Conservation (phyloP, 2,888 invertebrate species). For the Apoda limacodes region DNA sequence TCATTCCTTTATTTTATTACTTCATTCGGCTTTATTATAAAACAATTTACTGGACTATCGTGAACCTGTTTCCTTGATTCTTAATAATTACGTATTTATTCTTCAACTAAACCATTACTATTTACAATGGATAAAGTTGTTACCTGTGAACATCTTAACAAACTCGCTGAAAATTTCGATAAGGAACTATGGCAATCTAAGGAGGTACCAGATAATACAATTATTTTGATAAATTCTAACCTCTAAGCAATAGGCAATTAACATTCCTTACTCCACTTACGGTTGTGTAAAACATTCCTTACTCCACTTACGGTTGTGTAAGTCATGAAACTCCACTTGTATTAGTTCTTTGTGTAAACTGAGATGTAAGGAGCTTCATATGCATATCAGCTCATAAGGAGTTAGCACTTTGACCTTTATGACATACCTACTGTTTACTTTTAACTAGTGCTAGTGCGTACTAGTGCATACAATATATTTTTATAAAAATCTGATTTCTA, state of each 20-base stretch:
- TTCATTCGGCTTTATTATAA: slow-evolving; percentile 30
- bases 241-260: slow-evolving; percentile 51
- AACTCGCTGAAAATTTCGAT: slow-evolving; percentile 42
- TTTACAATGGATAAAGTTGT: slow-evolving; percentile 56
- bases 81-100: slow-evolving; percentile 38
- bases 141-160: slow-evolving; percentile 62
- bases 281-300: slow-evolving; percentile 50
- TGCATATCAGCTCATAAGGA: too few relatives aligned
- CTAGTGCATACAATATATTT: too few relatives aligned
- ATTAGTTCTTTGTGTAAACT: too few relatives aligned
- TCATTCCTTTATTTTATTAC: slow-evolving; percentile 24
- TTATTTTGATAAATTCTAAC: slow-evolving; percentile 37
- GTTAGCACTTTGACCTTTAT: too few relatives aligned
- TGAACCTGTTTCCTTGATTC: slow-evolving; percentile 35
- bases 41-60: slow-evolving; percentile 45
- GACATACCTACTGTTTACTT: too few relatives aligned
- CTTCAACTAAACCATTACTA: slow-evolving; percentile 26
- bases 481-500: too few relatives aligned
- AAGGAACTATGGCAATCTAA: slow-evolving; percentile 58
- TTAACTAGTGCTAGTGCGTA: too few relatives aligned
- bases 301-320: slow-evolving; percentile 46
- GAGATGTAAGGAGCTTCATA: too few relatives aligned
- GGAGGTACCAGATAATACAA: slow-evolving; percentile 42
- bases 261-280: slow-evolving; percentile 37
- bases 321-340: too few relatives aligned